Base-by-base conservation (phyloP, 2,888 invertebrate species). In the Cerceris ruficornis region DNA sequence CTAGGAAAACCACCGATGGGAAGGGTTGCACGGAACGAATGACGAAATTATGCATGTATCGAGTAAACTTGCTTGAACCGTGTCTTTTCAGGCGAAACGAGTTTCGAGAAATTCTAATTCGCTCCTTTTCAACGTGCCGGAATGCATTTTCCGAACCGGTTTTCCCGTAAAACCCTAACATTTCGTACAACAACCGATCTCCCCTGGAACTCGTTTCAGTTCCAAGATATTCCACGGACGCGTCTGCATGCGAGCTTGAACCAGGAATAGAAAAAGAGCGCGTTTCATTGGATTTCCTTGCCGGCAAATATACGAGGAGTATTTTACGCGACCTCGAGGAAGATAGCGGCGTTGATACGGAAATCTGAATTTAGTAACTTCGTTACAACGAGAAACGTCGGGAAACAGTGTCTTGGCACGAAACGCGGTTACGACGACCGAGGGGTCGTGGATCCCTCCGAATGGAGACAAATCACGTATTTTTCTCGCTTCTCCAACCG, bases 1-100 rank as follows among this genome's bases (percentile, higher is more conserved):
- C 15, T 11, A 15, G 55, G 17, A 70, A 65, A 55, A 66, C 49
- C 64, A 57, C 49, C 14, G 49, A n/a, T n/a, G 28, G 58, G 64
- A 46, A 58, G 59, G 70, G 55, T 68, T 41, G 42, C 11, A 39
- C 43, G 52, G 61, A 61, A 61, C 55, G 54, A 75, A 66, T 61
- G 74, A 84, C 60, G 77, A 74, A 82, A 82, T 79, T 79, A 79
- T 72, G 81, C 67, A 77, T 75, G 76, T 72, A 77, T 78, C 62
- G 73, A 72, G 61, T 50, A 13, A 61, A 41, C 70, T 46, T 15
- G 43, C 62, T 49, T 64, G 69, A 55, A 57, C 39, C 60, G 41
- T 15, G 55, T 59, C 59, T 59, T n/a, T 67, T 70, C 78, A 67
- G 66, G 69, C 62, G 69, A 70, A 75, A 75, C 75, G 61, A 50